Evolutionary conservation across 2,113 vertebrate genomes (phyloP).

Genomic region (Eonycteris spelaea): DNA sequence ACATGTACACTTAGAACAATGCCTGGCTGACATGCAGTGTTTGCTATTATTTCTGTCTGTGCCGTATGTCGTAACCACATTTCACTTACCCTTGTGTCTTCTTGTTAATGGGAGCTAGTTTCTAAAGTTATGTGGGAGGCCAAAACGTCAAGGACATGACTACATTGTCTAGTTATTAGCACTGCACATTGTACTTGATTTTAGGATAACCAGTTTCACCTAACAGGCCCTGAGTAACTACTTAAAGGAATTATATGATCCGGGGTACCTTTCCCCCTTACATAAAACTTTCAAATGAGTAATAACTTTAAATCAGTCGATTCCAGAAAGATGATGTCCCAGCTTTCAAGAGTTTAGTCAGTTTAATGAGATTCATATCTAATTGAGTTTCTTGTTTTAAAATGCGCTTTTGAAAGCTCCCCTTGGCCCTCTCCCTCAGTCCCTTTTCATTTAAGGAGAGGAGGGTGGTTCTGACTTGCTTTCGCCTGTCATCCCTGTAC

Average conservation of each 20-base stretch:
- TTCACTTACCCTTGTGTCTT: background rate
- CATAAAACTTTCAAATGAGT: background rate
- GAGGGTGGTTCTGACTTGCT: background rate
- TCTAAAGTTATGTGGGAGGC: background rate
- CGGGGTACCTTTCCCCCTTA: background rate
- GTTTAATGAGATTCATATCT: background rate
- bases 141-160: background rate
- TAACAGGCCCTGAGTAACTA: background rate
- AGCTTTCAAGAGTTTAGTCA: background rate
- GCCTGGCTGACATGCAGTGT: background rate
- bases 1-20: background rate
- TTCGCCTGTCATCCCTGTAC: background rate
- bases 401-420: background rate
- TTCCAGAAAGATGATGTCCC: background rate
- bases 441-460: background rate
- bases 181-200: background rate
- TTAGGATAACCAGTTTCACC: background rate
- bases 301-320: background rate
- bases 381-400: background rate
- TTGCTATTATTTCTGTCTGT: background rate
- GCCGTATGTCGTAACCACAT: background rate
- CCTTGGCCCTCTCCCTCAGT: background rate
- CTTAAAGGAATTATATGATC: background rate
- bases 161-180: background rate
- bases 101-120: background rate